These are phyloP conservation scores for Paraplagusia blochii DNA, from an alignment of 2,113 vertebrate species.

Conservation along the genomic window DNA sequence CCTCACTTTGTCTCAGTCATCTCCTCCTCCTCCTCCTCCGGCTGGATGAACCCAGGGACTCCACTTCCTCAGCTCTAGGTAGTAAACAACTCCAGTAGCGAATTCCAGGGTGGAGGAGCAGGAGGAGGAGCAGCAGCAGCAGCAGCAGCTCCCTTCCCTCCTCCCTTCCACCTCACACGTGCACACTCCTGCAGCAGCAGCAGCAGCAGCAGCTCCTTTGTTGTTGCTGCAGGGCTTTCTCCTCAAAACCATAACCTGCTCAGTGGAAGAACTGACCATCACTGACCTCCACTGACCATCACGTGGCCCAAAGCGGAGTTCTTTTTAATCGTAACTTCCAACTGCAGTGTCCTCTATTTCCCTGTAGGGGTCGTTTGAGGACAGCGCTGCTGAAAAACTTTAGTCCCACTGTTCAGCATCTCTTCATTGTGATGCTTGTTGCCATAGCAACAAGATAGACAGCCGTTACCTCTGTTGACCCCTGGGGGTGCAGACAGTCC, in stretches of 20 bases:
- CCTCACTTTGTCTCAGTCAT: conserved; percentile 9
- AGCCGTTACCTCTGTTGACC: conserved; percentile 25
- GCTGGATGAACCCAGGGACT: conserved; percentile 64
- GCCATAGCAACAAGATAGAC: conserved; percentile 39
- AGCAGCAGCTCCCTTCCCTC: no score
- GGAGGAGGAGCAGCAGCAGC: no score
- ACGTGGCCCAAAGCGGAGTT: no score
- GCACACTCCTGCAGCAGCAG: no score
- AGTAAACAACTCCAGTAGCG: no score
- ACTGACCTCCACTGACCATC: no score
- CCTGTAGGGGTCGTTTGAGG: neutral
- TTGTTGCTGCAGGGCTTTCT: no score
- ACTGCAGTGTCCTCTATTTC: neutral
- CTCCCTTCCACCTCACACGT: no score
- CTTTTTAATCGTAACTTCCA: no score
- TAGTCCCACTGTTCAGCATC: conserved; percentile 19
- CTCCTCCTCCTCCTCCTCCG: conserved; percentile 1
- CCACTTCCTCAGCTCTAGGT: neutral
- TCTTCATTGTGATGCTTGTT: conserved; percentile 35
- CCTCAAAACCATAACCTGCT: no score
- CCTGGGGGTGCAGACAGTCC: neutral
- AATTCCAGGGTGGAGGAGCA: no score
- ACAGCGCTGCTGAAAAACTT: neutral
- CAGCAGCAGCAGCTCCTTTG: neutral
- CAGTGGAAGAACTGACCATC: no score